Evolutionary conservation across 2,113 vertebrate species (phyloP), one percentile per base, ranked within the genome.

Genomic region (Ptilonorhynchus violaceus): DNA sequence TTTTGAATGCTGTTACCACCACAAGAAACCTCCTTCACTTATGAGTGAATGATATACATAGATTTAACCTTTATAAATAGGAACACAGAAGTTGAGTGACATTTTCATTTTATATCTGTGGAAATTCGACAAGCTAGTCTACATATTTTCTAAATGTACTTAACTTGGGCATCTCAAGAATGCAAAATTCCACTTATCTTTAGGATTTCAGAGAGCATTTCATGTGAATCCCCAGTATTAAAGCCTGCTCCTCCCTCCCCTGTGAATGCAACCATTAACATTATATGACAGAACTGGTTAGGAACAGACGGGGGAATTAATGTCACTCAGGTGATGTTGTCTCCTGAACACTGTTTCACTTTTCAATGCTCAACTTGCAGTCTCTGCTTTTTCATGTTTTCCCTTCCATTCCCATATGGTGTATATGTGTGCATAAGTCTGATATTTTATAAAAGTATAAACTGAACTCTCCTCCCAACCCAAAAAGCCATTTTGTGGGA

Each of bases 101-200:
- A 92, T 74, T 93, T 96, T 88, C 50, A 70, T 90, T 94, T 94
- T 46, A 41, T 64, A 59, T 46, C 68, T 90, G 39, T 56, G 39
- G 50, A 86, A 92, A 90, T 44, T 63, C 0, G 0, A 67, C 0
- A 13, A 90, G 30, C 20, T 64, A 70, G 25, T 69, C 70, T 66
- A 70, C 89, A 44, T 70, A 88, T 95, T 92, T 94, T 85, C 75
- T 44, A 88, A 93, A 84, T 28, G 41, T 21, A 58, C 74, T 89
- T 92, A 89, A 77, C 44, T 52, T 42, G 39, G 67, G 35, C 52
- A 78, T 67, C 70, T 96, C 79, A 83, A 77, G 79, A 74, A 73
- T 56, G 72, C 31, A 81, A 88, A 95, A 90, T 53, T 83, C 21
- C 25, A 52, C 42, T 75, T 69, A 70, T 75, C 56, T 85, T 62